Evolutionary conservation across 2,888 invertebrate species (phyloP).

Genomic region (Cephus rjabovi): DNA sequence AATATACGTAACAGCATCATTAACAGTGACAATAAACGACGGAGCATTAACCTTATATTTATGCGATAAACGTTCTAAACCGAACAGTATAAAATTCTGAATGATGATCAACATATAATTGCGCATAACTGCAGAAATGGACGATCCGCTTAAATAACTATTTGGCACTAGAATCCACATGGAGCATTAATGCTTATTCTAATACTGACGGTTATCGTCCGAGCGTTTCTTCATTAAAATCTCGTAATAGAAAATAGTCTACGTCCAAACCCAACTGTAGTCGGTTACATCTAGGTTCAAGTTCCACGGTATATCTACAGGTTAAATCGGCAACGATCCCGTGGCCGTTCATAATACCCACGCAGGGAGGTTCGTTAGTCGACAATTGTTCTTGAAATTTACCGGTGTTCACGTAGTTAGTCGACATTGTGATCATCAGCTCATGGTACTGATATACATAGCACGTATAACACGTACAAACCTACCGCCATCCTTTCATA

Average conservation of each 20-base stretch:
- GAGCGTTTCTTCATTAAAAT: background rate
- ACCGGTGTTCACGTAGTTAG: background rate
- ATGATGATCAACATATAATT: background rate
- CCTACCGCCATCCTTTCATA: background rate
- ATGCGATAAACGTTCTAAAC: background rate
- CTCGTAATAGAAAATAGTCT: background rate
- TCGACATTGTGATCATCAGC: background rate
- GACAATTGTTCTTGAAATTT: slow-evolving; percentile 53
- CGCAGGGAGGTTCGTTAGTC: slow-evolving; percentile 50
- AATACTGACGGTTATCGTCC: background rate
- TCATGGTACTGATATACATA: background rate
- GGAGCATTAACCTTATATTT: background rate
- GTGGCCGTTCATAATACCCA: background rate
- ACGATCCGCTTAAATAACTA: slow-evolving; percentile 49
- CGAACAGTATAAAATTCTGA: background rate
- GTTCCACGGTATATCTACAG: background rate
- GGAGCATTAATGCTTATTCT: slow-evolving; percentile 23
- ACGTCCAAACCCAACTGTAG: background rate
- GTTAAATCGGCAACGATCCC: background rate
- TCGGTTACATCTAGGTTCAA: background rate
- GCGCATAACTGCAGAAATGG: background rate
- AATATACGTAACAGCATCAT: slow-evolving; percentile 4
- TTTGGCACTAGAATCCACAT: slow-evolving; percentile 58
- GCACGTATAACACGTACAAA: background rate
- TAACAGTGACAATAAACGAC: slow-evolving; percentile 9